Percentiles rank a stretch among this genome's conserved stretches.
Evolutionary conservation across 1,140 invertebrate genomes (phyloP).

Genomic region (Drosophila trapezifrons): DNA sequence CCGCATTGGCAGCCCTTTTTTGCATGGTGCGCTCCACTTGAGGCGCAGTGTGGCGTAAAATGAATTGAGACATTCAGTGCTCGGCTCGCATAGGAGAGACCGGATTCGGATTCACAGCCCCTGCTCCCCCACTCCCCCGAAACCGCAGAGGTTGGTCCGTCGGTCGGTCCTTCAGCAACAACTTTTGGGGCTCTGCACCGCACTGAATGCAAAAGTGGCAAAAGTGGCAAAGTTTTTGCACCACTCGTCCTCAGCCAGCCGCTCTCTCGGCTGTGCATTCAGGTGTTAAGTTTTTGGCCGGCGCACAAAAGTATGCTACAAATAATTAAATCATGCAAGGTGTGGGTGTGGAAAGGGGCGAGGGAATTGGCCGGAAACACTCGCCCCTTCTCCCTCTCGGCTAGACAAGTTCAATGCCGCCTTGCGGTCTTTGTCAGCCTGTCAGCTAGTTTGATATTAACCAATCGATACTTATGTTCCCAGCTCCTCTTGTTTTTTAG

Average conservation of each 20-base stretch:
- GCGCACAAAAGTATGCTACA: conserved; percentile 75
- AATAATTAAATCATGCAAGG: conserved; percentile 80
- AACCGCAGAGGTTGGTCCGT: conserved; percentile 51
- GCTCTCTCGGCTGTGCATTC: conserved; percentile 52
- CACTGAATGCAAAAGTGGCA: conserved; percentile 72
- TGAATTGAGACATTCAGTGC: conserved; percentile 80
- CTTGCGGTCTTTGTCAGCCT: conserved; percentile 63
- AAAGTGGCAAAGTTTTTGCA: conserved; percentile 70
- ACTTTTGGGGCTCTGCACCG: conserved; percentile 43
- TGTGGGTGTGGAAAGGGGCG: background rate
- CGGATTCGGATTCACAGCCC: conserved; percentile 4
- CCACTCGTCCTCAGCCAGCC: conserved; percentile 28
- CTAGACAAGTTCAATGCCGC: conserved; percentile 73
- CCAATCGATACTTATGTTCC: conserved; percentile 76
- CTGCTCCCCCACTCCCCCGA: conserved; percentile 3
- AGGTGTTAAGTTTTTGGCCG: conserved; percentile 77
- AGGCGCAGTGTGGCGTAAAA: conserved; percentile 77
- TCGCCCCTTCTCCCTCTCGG: conserved; percentile 11
- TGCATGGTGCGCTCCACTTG: conserved; percentile 77
- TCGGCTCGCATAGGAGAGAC: conserved; percentile 43
- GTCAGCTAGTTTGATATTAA: conserved; percentile 72
- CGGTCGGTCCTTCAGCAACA: conserved; percentile 57
- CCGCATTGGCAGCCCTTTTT: conserved; percentile 75
- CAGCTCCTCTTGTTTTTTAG: conserved; percentile 1
- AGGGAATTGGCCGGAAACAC: conserved; percentile 18